Base-by-base conservation (phyloP, 2,888 invertebrate species). In the Palloptera scutellata region DNA sequence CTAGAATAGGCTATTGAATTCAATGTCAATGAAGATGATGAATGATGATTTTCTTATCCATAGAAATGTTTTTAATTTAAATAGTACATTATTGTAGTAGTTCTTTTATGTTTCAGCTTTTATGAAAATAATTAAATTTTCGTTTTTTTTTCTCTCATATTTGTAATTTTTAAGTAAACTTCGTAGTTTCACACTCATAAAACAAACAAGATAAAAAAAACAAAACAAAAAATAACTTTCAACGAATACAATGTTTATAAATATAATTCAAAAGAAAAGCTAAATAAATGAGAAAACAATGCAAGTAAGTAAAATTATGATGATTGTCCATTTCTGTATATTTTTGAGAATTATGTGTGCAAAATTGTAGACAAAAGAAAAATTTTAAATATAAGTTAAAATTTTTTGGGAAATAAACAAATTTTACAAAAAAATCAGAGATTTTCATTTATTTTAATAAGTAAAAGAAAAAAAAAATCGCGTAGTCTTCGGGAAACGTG, bases 1-100 rank as follows among this genome's bases (percentile, higher is more conserved):
- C 83, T 60, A 74, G 81, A 70, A 80, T 80, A 73, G 78, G 77
- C 61, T 80, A 81, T 74, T 81, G 69, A 68, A 41, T 30, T 30
- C 30, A 30, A 30, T 30, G 30, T 6, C 6, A 6, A 30, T 30
- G 30, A 30, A 4, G 30, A 30, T 30, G 6, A 30, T n/a, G 48
- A 45, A 65, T 13, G 58, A 13, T 20, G 59, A 43, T 51, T 51
- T 13, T 54, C 3, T 20, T 12, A 17, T 48, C 20, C 40, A 52
- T n/a, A 57, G 58, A 43, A 20, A 63, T 20, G 17, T 17, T 55
- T 13, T 53, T n/a, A 11, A 30, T 30, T 30, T 30, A 30, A 30
- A 15, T 15, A 48, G 2, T 5, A 48, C 48, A 13, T 48, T 9
- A 48, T 48, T 48, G 48, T 48, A 48, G 48, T 48, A n/a, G 13